A percentile compares a stretch with the other conserved stretches of the same genome.
Conservation (phyloP, 2,888 invertebrate genomes). For the Drosophila bunnanda region DNA sequence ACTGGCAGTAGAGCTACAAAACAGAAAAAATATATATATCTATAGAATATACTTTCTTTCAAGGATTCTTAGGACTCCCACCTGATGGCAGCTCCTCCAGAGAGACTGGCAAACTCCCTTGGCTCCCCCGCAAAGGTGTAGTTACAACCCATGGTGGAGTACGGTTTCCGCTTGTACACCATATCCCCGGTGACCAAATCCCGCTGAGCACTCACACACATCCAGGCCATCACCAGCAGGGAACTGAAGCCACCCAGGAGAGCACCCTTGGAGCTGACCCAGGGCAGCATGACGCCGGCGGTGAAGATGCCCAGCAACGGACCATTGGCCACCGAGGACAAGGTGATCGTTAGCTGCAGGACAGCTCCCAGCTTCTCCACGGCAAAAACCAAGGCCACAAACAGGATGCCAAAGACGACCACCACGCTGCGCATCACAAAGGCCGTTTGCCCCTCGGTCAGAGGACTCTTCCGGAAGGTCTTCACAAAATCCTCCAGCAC, state of each 20-base stretch:
- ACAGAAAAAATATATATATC: not conserved
- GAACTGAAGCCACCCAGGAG: constrained; percentile 86
- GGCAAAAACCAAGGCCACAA: constrained; percentile 87
- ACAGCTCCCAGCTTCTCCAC: constrained; percentile 89
- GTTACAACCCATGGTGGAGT: constrained; percentile 86
- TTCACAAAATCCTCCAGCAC: constrained; percentile 90
- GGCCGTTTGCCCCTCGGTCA: constrained; percentile 87
- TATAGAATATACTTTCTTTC: not conserved
- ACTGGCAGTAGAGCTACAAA: not conserved
- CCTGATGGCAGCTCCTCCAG: constrained; percentile 56
- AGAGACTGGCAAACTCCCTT: constrained; percentile 75
- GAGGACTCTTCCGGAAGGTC: constrained; percentile 85
- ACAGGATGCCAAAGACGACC: constrained; percentile 87
- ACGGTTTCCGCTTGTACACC: constrained; percentile 85
- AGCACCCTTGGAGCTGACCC: constrained; percentile 87
- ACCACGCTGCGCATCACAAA: constrained; percentile 88
- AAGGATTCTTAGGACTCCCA: not conserved
- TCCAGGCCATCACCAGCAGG: constrained; percentile 86
- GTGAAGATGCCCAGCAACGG: constrained; percentile 89
- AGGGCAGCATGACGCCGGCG: constrained; percentile 89
- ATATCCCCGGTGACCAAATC: constrained; percentile 86
- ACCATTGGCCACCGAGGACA: constrained; percentile 88
- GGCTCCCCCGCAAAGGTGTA: constrained; percentile 84
- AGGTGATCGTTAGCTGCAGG: constrained; percentile 88
- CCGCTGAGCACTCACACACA: constrained; percentile 86